Evolutionary conservation across 2,797 vertebrate genomes (phyloP).

Genomic region (Glyptemys insculpta): DNA sequence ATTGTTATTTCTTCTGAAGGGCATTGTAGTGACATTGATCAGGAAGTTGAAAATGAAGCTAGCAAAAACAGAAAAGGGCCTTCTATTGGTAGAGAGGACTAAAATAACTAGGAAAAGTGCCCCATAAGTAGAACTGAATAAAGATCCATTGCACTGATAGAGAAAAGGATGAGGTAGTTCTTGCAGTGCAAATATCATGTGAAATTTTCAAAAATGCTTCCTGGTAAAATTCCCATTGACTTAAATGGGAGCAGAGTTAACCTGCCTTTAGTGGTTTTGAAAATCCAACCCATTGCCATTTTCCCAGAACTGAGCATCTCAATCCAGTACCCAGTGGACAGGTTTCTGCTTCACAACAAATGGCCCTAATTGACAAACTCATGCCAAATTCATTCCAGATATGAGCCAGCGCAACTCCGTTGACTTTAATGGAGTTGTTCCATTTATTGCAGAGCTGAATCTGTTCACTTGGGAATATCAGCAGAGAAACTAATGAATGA

Average conservation of each 20-base stretch:
- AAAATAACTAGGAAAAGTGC: neutral
- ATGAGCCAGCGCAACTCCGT: neutral
- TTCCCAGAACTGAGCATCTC: neutral
- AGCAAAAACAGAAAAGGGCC: neutral
- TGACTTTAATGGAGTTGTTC: neutral
- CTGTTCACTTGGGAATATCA: neutral
- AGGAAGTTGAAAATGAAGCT: constrained; percentile 28
- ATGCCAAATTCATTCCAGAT: neutral
- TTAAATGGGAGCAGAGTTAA: neutral
- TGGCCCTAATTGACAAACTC: neutral
- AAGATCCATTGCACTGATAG: neutral
- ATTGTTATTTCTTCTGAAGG: constrained; percentile 40
- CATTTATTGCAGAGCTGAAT: neutral
- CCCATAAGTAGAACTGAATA: fast-evolving
- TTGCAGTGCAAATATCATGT: neutral
- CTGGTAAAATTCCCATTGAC: neutral
- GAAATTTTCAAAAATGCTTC: fast-evolving
- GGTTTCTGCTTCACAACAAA: neutral
- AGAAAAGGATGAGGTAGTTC: neutral
- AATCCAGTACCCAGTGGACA: neutral
- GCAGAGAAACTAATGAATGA: neutral
- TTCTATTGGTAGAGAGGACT: neutral
- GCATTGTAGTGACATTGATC: constrained; percentile 17
- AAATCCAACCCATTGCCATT: neutral
- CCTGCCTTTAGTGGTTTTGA: neutral